Evolutionary conservation across 2,888 invertebrate species (phyloP).

Genomic region (Ectobius pallidus): DNA sequence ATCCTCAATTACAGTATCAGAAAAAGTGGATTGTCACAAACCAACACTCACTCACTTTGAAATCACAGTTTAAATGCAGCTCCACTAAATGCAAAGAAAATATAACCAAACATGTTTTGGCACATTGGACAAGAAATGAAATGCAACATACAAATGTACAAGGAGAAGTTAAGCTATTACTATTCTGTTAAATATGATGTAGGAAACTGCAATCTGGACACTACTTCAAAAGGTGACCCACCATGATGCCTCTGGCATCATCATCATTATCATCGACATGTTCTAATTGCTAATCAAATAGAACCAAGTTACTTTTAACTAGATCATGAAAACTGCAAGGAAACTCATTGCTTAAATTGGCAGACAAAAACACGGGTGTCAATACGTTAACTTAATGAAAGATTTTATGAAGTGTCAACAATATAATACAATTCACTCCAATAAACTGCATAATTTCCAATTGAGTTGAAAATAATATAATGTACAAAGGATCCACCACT

Average conservation of each 20-base stretch:
- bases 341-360: too few relatives aligned
- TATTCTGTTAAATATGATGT: background rate
- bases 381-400: too few relatives aligned
- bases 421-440: too few relatives aligned
- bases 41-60: conserved; percentile 32
- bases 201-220: conserved; percentile 2
- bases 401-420: too few relatives aligned
- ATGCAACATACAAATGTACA: conserved; percentile 11
- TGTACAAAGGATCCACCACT: too few relatives aligned
- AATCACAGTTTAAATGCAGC: conserved; percentile 38
- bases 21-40: conserved; percentile 34
- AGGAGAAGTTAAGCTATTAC: background rate
- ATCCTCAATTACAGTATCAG: conserved; percentile 5
- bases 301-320: too few relatives aligned
- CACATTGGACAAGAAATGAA: conserved; percentile 36
- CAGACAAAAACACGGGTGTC: background rate
- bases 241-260: background rate
- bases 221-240: conserved; percentile 4
- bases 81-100: conserved; percentile 33
- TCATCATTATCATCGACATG: too few relatives aligned
- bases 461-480: too few relatives aligned
- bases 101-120: conserved; percentile 31
- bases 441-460: too few relatives aligned
- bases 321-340: too few relatives aligned
- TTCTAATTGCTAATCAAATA: too few relatives aligned